Percentiles rank a stretch among this genome's conserved stretches.
These are phyloP conservation scores for Palythoa heliodiscus DNA, from an alignment of 92 coral and sea anemone genomes.

Conservation along the genomic window DNA sequence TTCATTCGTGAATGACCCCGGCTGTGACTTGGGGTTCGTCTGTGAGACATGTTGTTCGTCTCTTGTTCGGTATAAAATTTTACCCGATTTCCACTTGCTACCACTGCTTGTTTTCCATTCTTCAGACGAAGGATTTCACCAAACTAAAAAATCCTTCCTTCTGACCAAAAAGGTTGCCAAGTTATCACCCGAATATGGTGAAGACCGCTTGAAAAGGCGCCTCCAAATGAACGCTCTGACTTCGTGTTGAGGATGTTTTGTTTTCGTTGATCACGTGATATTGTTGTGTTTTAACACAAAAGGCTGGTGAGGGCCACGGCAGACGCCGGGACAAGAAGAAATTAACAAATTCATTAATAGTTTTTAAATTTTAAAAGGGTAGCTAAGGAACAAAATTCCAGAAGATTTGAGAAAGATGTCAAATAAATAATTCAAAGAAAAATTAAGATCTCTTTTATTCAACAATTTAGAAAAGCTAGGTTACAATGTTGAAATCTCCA, in stretches of 20 bases:
- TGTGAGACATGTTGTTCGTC: conserved; percentile 6
- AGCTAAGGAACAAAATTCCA: too few relatives aligned
- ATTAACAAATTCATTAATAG: too few relatives aligned
- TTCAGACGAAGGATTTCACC: not conserved
- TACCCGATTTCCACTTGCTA: conserved; percentile 1
- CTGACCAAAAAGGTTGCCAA: not conserved
- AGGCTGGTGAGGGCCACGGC: too few relatives aligned
- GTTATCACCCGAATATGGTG: not conserved
- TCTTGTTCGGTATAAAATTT: not conserved
- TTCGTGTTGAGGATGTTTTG: not conserved
- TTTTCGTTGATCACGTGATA: conserved; percentile 21
- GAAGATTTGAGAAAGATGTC: too few relatives aligned
- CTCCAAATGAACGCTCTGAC: not conserved
- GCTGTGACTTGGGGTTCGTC: conserved; percentile 45
- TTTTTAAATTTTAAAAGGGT: too few relatives aligned
- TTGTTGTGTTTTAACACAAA: too few relatives aligned
- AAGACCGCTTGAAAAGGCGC: not conserved
- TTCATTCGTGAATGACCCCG: conserved; percentile 72
- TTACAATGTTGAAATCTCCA: too few relatives aligned
- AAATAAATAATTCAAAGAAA: too few relatives aligned
- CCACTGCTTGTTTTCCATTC: not conserved
- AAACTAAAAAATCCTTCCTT: not conserved
- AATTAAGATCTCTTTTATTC: too few relatives aligned
- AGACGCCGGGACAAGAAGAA: too few relatives aligned
- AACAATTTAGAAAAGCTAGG: too few relatives aligned